These are phyloP conservation scores for Rhinella marina DNA, from an alignment of 2,797 vertebrate species.

Conservation along the genomic window DNA sequence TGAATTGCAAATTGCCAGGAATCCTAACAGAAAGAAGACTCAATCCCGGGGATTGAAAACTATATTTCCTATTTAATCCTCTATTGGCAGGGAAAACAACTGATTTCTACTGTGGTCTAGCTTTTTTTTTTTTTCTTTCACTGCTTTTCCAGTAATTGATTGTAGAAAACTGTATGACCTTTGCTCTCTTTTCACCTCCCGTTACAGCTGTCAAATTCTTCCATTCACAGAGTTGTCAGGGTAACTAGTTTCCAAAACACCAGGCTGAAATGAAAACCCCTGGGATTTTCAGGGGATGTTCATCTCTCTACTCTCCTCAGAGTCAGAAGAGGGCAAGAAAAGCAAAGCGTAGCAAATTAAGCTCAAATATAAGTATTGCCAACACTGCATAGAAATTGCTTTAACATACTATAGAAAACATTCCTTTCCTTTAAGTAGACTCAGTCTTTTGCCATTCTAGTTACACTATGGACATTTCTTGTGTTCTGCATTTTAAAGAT, in stretches of 20 bases:
- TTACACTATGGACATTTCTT: neutral
- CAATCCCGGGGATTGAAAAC: conserved; percentile 14
- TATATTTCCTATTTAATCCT: conserved; percentile 38
- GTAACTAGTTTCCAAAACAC: conserved; percentile 59
- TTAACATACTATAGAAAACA: conserved; percentile 18
- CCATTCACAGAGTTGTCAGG: conserved; percentile 59
- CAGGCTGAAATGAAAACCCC: conserved; percentile 54
- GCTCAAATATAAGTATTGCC: conserved; percentile 39
- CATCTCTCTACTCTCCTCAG: conserved; percentile 36
- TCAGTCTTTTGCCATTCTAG: neutral
- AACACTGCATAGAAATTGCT: conserved; percentile 28
- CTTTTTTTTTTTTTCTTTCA: neutral
- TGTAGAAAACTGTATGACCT: conserved; percentile 51
- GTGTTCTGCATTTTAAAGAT: conserved; percentile 5
- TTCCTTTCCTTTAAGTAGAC: conserved; percentile 11
- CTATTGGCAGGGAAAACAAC: conserved; percentile 27
- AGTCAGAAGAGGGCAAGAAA: conserved; percentile 50
- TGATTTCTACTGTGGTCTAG: neutral
- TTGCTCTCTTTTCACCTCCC: conserved; percentile 50
- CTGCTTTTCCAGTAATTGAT: conserved; percentile 48
- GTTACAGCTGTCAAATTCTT: conserved; percentile 56
- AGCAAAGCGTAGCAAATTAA: conserved; percentile 50
- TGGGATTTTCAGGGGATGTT: conserved; percentile 51
- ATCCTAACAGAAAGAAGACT: conserved; percentile 15
- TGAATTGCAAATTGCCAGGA: conserved; percentile 12